Base-by-base conservation (phyloP, 2,888 invertebrate species). In the Acanthoscelides obtectus region DNA sequence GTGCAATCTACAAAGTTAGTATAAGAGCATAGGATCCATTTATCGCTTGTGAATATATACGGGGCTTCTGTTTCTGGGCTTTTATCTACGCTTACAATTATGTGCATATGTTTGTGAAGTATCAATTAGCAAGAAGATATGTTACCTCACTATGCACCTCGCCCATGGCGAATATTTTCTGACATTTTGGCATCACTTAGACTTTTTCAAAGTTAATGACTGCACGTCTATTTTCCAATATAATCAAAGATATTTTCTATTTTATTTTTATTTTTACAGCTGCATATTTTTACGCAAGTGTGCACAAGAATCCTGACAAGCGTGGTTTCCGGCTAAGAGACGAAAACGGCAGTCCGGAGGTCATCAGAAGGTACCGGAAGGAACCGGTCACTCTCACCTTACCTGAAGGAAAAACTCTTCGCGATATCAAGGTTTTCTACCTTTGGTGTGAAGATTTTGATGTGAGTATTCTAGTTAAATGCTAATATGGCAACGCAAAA, bases 381-480 rank as follows among this genome's bases (percentile, higher is more conserved):
- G 93, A 94, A 85, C 90, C 93, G 81, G 88, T 96, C 79, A 94
- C 96, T 70, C 86, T 97, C 68, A 92, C 95, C 19, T 87, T 97
- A 77, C 97, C 97, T 0, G 96, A 96, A 79, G 95, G 95, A 68
- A 93, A 93, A 83, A 94, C 93, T 27, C 87, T 97, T 73, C 89
- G 89, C 80, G 94, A 94, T 85, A 89, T 95, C 83, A 91, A 90
- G 83, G 96, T 96, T 94, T 92, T 97, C 86, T 92, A 94, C 17
- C 91, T 97, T 64, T 97, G 95, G 94, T 97, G 96, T 85, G 94
- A 95, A 81, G 95, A 96, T 83, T 96, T 92, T 81, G 88, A 93
- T 72, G 96, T 96, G 81, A 91, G 91, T 89, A 45, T 45, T 25
- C 8, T 25, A 25, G 8, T 25, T 25, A 25, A n/a, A n/a, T n/a